phyloP scores from a whole-genome alignment of 1,140 invertebrate genomes.

The Tribolium madens region DNA sequence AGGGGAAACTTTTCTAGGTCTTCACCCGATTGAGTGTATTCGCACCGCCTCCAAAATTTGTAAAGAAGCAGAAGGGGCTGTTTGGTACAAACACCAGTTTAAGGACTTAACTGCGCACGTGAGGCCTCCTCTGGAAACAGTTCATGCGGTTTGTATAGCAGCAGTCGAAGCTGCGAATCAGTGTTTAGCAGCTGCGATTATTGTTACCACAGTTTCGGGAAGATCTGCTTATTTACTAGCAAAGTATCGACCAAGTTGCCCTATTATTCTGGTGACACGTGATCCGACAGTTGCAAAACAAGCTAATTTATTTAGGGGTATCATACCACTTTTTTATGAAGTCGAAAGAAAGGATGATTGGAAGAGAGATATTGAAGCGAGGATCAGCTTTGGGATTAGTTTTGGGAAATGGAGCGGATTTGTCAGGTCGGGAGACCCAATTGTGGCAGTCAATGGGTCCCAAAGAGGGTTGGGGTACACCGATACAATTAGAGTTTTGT shows the following conservation, averaged over 20 bases:
- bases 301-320: constrained; percentile 81
- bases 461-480: constrained; percentile 77
- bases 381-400: constrained; percentile 75
- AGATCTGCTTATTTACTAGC: constrained; percentile 80
- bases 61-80: constrained; percentile 95
- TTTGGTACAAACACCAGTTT: constrained; percentile 83
- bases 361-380: constrained; percentile 73
- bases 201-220: constrained; percentile 87
- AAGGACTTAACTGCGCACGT: constrained; percentile 20
- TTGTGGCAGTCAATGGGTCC: constrained; percentile 80
- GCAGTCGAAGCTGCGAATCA: constrained; percentile 86
- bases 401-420: constrained; percentile 73
- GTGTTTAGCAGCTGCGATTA: constrained; percentile 82
- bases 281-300: constrained; percentile 78
- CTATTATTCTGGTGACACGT: constrained; percentile 85
- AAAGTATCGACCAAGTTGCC: constrained; percentile 84
- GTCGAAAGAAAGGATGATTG: neutral
- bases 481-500: constrained; percentile 78
- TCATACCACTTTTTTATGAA: constrained; percentile 64
- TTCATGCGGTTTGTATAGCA: constrained; percentile 82
- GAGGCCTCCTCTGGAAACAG: constrained; percentile 48
- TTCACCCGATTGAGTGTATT: constrained; percentile 92
- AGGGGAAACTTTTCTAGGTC: constrained; percentile 96
- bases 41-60: constrained; percentile 95
- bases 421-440: constrained; percentile 72